Evolutionary conservation across 2,113 vertebrate species (phyloP).

Genomic region (Physeter macrocephalus): DNA sequence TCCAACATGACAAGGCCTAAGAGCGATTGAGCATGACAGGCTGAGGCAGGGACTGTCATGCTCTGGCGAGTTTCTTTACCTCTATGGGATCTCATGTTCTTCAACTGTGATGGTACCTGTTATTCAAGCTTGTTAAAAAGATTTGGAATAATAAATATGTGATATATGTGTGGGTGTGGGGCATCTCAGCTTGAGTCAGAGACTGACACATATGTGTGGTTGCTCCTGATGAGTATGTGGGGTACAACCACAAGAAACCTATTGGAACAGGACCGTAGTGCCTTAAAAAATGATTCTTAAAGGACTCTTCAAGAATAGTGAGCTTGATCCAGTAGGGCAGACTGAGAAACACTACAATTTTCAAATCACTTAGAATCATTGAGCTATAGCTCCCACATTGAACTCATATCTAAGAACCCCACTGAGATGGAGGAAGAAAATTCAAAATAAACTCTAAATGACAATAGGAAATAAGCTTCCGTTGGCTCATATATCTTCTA

Average conservation of each 20-base stretch:
- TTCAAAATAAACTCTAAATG: background rate
- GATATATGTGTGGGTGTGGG: background rate
- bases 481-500: background rate
- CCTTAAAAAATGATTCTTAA: background rate
- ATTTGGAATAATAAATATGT: background rate
- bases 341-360: background rate
- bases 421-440: background rate
- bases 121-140: background rate
- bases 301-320: background rate
- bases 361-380: background rate
- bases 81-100: background rate
- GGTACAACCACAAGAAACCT: background rate
- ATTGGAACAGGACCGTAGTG: background rate
- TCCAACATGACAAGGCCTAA: background rate
- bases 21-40: background rate
- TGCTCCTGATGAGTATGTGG: background rate
- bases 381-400: background rate
- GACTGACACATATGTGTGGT: background rate
- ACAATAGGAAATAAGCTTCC: background rate
- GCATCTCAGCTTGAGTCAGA: background rate
- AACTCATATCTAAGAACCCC: background rate
- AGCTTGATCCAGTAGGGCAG: background rate
- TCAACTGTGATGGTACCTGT: background rate
- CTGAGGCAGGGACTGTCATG: background rate
- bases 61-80: background rate